These are phyloP conservation scores for Atta texana DNA, from an alignment of 1,140 invertebrate genomes.

Conservation along the genomic window DNA sequence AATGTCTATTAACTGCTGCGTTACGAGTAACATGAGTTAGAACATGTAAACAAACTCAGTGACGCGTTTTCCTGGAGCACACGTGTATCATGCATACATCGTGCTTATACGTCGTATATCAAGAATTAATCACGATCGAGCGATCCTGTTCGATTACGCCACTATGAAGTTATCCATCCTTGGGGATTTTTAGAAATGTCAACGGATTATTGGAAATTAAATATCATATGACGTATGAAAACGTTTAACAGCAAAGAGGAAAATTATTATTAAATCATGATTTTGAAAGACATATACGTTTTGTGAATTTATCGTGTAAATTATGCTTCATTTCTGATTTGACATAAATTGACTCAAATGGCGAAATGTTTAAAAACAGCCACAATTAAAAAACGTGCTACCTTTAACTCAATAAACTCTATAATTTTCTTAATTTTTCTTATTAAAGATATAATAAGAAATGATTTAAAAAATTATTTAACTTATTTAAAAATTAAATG, in stretches of 20 bases:
- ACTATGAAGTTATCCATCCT: constrained; percentile 16
- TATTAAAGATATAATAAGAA: background rate
- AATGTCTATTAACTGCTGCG: constrained; percentile 44
- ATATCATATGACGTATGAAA: background rate
- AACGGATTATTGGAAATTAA: background rate
- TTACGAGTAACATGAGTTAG: constrained; percentile 14
- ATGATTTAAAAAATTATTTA: background rate
- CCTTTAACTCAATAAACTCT: background rate
- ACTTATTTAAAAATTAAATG: background rate
- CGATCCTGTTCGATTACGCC: background rate
- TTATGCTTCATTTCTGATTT: too few species aligned
- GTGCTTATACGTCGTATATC: constrained; percentile 1
- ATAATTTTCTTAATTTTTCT: background rate
- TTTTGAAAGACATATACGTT: background rate
- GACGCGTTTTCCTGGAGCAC: constrained; percentile 29
- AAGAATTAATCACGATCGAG: constrained; percentile 35
- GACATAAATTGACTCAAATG: too few species aligned
- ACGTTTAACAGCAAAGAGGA: background rate
- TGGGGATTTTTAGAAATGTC: background rate
- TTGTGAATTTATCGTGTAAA: background rate
- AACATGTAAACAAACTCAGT: constrained; percentile 52
- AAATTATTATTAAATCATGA: constrained; percentile 13
- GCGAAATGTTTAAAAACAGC: too few species aligned
- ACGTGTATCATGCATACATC: constrained; percentile 18
- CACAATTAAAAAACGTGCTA: too few species aligned